These are phyloP conservation scores for Tachyglossus aculeatus DNA, from an alignment of 2,797 vertebrate species.

Conservation along the genomic window DNA sequence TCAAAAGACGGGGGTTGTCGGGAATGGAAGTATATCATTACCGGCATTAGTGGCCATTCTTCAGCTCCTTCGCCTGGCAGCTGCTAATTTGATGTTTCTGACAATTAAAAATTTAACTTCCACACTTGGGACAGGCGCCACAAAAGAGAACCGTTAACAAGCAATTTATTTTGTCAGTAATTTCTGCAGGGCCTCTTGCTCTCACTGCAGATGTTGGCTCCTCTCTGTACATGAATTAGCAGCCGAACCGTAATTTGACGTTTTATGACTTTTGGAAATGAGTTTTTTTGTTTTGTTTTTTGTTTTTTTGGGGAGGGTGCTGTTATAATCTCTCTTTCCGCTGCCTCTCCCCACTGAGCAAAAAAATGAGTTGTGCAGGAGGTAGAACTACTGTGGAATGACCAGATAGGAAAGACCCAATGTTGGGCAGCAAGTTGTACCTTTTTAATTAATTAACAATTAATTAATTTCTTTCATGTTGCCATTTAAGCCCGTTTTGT, in stretches of 20 bases:
- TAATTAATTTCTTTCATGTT: too few relatives aligned
- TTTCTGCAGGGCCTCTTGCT: background rate
- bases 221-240: background rate
- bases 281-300: background rate
- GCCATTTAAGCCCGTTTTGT: too few relatives aligned
- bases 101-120: background rate
- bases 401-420: too few relatives aligned
- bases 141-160: background rate
- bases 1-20: background rate
- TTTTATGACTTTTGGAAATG: too few relatives aligned
- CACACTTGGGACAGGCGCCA: background rate
- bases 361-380: too few relatives aligned
- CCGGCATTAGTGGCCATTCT: background rate
- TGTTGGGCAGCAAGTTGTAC: too few relatives aligned
- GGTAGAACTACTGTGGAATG: too few relatives aligned
- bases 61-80: background rate
- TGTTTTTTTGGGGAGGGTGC: background rate
- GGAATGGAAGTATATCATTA: background rate
- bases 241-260: too few relatives aligned
- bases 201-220: background rate
- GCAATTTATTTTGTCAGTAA: background rate
- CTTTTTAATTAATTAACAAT: too few relatives aligned
- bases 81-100: background rate
- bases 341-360: too few relatives aligned
- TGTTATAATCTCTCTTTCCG: too few relatives aligned